These are phyloP conservation scores for Apocheima hispidaria DNA, from an alignment of 2,888 invertebrate species.

Conservation along the genomic window DNA sequence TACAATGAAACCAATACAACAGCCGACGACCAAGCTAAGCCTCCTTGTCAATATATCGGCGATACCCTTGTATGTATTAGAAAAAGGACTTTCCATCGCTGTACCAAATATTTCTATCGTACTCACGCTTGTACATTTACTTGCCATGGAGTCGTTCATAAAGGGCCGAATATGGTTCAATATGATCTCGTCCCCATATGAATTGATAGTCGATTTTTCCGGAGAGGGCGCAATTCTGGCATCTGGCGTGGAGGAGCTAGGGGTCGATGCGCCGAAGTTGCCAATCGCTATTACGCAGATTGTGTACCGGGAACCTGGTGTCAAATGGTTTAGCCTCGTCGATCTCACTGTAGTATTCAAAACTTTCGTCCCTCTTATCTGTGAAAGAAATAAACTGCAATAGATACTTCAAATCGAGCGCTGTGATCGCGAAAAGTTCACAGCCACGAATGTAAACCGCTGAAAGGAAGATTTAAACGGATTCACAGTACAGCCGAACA, in stretches of 20 bases:
- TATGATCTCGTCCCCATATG: slow-evolving; percentile 87
- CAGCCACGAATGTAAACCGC: slow-evolving; percentile 57
- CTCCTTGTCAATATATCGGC: slow-evolving; percentile 92
- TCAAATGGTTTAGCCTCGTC: slow-evolving; percentile 90
- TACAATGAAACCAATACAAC: slow-evolving; percentile 94
- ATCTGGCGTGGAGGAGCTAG: slow-evolving; percentile 77
- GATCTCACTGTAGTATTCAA: slow-evolving; percentile 91
- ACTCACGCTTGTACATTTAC: slow-evolving; percentile 91
- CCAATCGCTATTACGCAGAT: slow-evolving; percentile 96
- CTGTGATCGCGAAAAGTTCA: slow-evolving; percentile 56
- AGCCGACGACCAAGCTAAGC: slow-evolving; percentile 94
- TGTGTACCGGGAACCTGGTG: slow-evolving; percentile 92
- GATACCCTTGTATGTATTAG: slow-evolving; percentile 89
- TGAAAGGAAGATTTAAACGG: slow-evolving; percentile 77
- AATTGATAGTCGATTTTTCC: slow-evolving; percentile 67
- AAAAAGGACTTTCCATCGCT: slow-evolving; percentile 83
- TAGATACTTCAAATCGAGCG: slow-evolving; percentile 32
- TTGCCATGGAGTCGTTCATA: slow-evolving; percentile 89
- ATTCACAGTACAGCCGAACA: slow-evolving; percentile 73
- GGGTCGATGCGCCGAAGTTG: slow-evolving; percentile 84
- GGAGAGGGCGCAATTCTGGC: slow-evolving; percentile 79
- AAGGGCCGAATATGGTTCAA: slow-evolving; percentile 70
- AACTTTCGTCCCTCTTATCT: slow-evolving; percentile 90
- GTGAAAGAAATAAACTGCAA: slow-evolving; percentile 51
- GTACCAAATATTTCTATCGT: slow-evolving; percentile 91